Evolutionary conservation across 2,888 invertebrate species (phyloP).

Genomic region (Cerastoderma edule): DNA sequence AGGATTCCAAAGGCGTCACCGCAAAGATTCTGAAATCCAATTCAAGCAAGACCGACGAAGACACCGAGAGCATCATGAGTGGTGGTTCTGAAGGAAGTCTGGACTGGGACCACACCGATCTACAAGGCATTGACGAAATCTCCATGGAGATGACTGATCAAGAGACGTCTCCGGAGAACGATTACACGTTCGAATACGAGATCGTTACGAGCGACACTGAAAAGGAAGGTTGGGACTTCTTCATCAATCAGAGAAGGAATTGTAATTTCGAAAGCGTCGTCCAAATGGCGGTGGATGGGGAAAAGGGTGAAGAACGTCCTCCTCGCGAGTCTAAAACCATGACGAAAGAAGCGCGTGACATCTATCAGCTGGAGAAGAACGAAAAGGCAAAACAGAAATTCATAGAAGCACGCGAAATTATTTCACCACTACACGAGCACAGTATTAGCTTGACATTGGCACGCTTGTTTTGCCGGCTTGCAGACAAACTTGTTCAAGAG

Average conservation of each 20-base stretch:
- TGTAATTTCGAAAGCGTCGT: slow-evolving; percentile 72
- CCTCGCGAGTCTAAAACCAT: slow-evolving; percentile 33
- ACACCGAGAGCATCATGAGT: slow-evolving; percentile 63
- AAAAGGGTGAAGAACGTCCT: slow-evolving; percentile 41
- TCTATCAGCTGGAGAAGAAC: slow-evolving; percentile 36
- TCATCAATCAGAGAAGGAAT: slow-evolving; percentile 73
- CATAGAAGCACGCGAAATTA: slow-evolving; percentile 61
- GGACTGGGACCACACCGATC: slow-evolving; percentile 68
- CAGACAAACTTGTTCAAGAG: slow-evolving; percentile 71
- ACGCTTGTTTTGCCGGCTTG: slow-evolving; percentile 73
- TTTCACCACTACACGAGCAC: slow-evolving; percentile 75
- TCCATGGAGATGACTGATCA: slow-evolving; percentile 62
- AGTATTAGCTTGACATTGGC: slow-evolving; percentile 75
- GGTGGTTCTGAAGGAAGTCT: slow-evolving; percentile 61
- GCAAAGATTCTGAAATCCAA: slow-evolving; percentile 59
- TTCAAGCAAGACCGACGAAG: slow-evolving; percentile 52
- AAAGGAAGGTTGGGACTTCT: slow-evolving; percentile 76
- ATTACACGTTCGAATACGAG: slow-evolving; percentile 74
- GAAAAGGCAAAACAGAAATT: slow-evolving; percentile 40
- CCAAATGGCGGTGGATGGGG: slow-evolving; percentile 62
- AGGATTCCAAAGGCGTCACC: slow-evolving; percentile 72
- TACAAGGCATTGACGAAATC: slow-evolving; percentile 67
- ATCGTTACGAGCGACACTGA: slow-evolving; percentile 72
- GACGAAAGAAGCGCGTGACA: slow-evolving; percentile 43
- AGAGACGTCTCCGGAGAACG: slow-evolving; percentile 66